Conservation (phyloP, 2,113 vertebrate species). For the Cyphomyrus discorhynchus region DNA sequence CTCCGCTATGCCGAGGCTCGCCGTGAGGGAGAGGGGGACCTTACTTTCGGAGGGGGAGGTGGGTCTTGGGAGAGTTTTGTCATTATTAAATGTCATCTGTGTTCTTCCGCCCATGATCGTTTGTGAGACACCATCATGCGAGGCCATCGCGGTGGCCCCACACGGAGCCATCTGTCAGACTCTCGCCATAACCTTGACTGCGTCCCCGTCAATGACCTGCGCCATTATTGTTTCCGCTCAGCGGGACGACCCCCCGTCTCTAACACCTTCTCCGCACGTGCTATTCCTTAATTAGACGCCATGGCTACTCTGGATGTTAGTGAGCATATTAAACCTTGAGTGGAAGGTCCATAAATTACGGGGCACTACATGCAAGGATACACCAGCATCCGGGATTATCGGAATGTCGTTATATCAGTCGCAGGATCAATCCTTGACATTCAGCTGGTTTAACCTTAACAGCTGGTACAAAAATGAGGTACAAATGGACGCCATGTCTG, state of each 20-base stretch:
- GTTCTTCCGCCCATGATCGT: background rate
- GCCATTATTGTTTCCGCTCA: background rate
- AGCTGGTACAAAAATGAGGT: constrained; percentile 8
- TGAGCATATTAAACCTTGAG: background rate
- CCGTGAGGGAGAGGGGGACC: too few relatives aligned
- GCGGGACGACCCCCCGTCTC: background rate
- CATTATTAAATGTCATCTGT: constrained; percentile 12
- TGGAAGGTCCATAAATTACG: background rate
- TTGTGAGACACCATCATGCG: background rate
- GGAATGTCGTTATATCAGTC: background rate
- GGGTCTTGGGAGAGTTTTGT: background rate
- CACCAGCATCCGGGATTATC: background rate
- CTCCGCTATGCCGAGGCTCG: background rate
- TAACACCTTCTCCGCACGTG: background rate
- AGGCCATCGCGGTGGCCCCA: background rate
- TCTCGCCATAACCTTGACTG: background rate
- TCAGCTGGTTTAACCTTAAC: background rate
- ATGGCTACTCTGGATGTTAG: background rate
- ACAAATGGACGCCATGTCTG: constrained; percentile 21
- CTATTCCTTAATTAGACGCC: background rate
- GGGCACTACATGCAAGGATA: background rate
- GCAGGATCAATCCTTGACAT: background rate
- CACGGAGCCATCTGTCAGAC: background rate
- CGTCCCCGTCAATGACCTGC: background rate
- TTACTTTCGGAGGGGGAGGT: background rate